These are phyloP conservation scores for Prolemur simus DNA, from an alignment of 2,113 vertebrate genomes.

Conservation along the genomic window DNA sequence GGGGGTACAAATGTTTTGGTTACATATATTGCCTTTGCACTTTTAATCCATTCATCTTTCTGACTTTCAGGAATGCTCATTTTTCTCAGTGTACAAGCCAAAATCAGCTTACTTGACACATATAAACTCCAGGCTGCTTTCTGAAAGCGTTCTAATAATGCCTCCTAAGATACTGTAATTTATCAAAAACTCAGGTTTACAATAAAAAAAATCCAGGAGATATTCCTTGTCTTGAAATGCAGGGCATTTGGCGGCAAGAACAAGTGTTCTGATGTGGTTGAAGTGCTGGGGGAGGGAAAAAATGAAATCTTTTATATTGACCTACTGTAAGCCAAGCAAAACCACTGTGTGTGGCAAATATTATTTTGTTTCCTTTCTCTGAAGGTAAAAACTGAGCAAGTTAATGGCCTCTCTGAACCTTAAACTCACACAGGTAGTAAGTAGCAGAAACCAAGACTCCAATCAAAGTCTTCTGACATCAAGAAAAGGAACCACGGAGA, in stretches of 20 bases:
- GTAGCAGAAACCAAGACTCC: background rate
- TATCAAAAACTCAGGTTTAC: conserved; percentile 33
- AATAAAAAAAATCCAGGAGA: conserved; percentile 14
- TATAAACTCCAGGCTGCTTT: conserved; percentile 30
- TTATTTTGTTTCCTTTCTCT: conserved; percentile 10
- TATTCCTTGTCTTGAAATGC: background rate
- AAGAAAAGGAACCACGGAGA: background rate
- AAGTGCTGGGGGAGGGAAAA: background rate
- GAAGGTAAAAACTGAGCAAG: conserved; percentile 1
- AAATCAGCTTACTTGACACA: conserved; percentile 28
- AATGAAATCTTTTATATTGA: background rate
- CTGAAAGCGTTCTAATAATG: background rate
- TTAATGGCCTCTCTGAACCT: background rate
- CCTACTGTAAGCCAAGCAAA: background rate
- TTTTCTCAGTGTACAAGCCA: conserved; percentile 29
- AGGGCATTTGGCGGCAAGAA: background rate
- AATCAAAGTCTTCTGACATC: background rate
- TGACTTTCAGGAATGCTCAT: conserved; percentile 37
- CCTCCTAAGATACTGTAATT: background rate
- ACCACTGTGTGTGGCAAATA: background rate
- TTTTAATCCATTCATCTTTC: background rate
- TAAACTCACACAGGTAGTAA: background rate
- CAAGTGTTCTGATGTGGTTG: background rate
- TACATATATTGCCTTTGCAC: no score
- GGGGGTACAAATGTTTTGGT: no score